phyloP scores from a whole-genome alignment of 2,113 vertebrate genomes.

The Cettia cetti region DNA sequence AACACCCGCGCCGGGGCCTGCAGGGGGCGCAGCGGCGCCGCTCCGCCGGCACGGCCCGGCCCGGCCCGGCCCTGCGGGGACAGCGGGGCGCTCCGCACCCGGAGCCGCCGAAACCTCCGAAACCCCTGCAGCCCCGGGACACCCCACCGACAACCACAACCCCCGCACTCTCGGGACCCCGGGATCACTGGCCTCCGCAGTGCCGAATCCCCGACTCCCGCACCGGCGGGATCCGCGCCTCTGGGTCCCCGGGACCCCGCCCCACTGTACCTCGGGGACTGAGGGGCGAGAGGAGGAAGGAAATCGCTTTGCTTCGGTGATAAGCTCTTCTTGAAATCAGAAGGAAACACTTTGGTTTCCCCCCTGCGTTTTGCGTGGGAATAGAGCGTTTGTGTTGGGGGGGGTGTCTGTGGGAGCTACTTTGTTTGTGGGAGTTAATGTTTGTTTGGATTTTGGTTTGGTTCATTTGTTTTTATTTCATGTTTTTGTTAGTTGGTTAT shows the following conservation, averaged over 20 bases:
- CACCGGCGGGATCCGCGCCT: background rate
- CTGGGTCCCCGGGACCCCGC: background rate
- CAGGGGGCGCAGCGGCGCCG: slow-evolving; percentile 1
- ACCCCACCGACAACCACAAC: too few species aligned
- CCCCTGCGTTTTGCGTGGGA: accelerated
- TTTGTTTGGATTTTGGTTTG: background rate
- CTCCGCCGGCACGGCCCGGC: too few species aligned
- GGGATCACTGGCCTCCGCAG: background rate
- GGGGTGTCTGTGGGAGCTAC: background rate
- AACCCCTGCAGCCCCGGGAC: too few species aligned
- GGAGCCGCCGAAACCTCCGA: background rate
- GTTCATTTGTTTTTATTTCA: background rate
- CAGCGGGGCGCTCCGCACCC: background rate
- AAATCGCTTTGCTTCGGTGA: background rate
- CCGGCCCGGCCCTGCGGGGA: background rate
- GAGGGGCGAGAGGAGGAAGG: background rate
- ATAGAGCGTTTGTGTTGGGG: background rate
- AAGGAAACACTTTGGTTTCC: background rate
- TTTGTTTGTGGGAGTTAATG: background rate
- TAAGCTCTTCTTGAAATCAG: background rate
- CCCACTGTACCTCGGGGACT: too few species aligned
- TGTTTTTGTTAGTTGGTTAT: background rate
- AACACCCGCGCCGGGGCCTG: background rate
- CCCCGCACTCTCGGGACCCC: too few species aligned
- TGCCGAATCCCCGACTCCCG: background rate